Base-by-base conservation (phyloP, 1,140 invertebrate genomes). In the Drosophila varians region DNA sequence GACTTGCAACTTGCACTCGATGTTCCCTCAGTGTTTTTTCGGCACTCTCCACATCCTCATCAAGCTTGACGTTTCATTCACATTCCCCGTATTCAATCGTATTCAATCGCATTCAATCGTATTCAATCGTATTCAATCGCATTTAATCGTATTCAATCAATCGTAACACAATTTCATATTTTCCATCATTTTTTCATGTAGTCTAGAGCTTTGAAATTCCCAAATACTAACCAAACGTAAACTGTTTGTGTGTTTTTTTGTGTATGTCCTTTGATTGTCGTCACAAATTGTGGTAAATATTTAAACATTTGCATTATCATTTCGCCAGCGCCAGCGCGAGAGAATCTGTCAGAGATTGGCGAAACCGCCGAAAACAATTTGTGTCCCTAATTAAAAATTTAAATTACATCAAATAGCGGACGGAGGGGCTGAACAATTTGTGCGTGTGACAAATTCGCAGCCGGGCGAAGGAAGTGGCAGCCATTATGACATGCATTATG, bases 301-400 rank as follows among this genome's bases (percentile, higher is more conserved):
- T 77, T 80, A 84, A 84, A 84, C 82, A 74, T 84, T 84, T 84
- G 74, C 80, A 84, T 87, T 87, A 84, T 84, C 82, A 84, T 86
- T 84, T 80, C 60, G 74, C 25, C 48, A 62, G 71, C 57, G n/a
- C n/a, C n/a, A n/a, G n/a, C n/a, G n/a, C n/a, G 56, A 8, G 70
- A 65, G 55, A 86, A 80, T 84, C 80, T 84, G 80, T 86, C 80
- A 84, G 80, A 76, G 80, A 84, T 84, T 84, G 80, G 66, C 61
- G 36, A 80, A 84, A 86, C 80, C 80, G 68, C 76, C 64, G 60
- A 84, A 84, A 86, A 84, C 80, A 84, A 84, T 84, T 84, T 84
- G 80, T 80, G 82, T 80, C 82, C 82, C 78, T 84, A 86, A 84
- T 84, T 84, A 84, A 84, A 84, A 84, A 84, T 84, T 84, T 84